Conservation (phyloP, 2,888 invertebrate genomes). For the Leptinotarsa rubiginosa region DNA sequence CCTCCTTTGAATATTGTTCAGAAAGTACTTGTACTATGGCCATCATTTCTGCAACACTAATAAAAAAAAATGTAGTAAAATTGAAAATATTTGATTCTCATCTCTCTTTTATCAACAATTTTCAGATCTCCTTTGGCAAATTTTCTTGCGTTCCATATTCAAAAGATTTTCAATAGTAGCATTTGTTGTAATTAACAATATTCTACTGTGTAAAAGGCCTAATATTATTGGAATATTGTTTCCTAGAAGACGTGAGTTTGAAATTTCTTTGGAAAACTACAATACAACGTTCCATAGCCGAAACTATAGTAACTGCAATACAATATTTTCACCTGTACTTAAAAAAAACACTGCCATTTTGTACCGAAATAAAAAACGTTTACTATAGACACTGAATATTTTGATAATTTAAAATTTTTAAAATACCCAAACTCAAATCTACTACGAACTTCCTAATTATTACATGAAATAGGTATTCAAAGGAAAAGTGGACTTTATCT, state of each 20-base stretch:
- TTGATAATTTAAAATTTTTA: constrained; percentile 16
- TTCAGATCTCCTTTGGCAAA: not conserved
- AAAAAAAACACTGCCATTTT: constrained; percentile 21
- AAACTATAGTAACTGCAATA: constrained; percentile 20
- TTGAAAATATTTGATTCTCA: not conserved
- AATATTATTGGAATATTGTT: not conserved
- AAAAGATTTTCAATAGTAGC: not conserved
- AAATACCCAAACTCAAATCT: constrained; percentile 21
- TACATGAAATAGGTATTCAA: constrained; percentile 7
- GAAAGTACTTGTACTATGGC: not conserved
- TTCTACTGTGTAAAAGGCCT: not conserved
- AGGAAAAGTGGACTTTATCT: not conserved
- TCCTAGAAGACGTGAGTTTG: constrained; percentile 6
- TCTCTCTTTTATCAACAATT: not conserved
- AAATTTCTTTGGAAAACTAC: constrained; percentile 2
- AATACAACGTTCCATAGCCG: constrained; percentile 7
- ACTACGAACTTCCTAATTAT: not conserved
- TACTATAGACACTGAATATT: constrained; percentile 1
- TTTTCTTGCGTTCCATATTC: not conserved
- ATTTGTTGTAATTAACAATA: not conserved
- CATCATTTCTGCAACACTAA: not conserved
- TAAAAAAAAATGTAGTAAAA: not conserved
- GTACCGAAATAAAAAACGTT: constrained; percentile 4
- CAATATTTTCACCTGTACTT: constrained; percentile 1
- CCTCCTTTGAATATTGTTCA: constrained; percentile 6